Percentiles rank a stretch among this genome's conserved stretches.
Conservation (phyloP, 64 coral and sea anemone species). For the Stylophora pistillata region DNA sequence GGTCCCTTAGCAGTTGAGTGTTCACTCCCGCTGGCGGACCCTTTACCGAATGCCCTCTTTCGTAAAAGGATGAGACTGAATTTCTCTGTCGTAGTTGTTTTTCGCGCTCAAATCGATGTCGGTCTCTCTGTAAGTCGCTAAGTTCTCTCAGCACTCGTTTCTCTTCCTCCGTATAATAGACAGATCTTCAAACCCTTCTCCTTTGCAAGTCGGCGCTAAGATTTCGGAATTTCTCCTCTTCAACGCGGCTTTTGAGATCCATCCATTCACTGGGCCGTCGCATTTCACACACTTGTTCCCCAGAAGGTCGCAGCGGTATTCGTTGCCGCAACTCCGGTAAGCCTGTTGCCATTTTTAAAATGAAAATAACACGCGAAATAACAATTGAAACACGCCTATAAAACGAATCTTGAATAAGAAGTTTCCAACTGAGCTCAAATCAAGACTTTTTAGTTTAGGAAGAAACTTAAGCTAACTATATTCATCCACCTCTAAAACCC, state of each 20-base stretch:
- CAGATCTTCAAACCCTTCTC: conserved; percentile 58
- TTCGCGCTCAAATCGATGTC: conserved; percentile 72
- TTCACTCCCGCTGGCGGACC: neutral
- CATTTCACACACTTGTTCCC: neutral
- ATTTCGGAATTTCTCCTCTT: conserved; percentile 62
- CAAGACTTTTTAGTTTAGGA: neutral
- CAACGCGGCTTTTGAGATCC: conserved; percentile 49
- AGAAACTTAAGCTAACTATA: neutral
- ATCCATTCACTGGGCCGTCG: conserved; percentile 52
- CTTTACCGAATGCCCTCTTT: neutral
- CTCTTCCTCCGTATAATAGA: conserved; percentile 52
- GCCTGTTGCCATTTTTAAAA: conserved; percentile 27
- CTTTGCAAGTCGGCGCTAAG: conserved; percentile 67
- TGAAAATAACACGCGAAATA: neutral
- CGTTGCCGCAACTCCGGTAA: conserved; percentile 1
- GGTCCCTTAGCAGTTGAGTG: conserved; percentile 48
- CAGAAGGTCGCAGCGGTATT: no score
- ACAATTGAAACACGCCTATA: neutral
- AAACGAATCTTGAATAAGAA: neutral
- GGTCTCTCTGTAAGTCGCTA: conserved; percentile 59
- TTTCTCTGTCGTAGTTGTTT: conserved; percentile 71
- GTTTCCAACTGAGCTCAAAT: neutral
- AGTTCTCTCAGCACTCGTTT: conserved; percentile 63
- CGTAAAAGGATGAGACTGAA: conserved; percentile 5
- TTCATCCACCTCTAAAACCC: neutral